Base-by-base conservation (phyloP, 2,888 invertebrate genomes). In the Pyrgus malvae region DNA sequence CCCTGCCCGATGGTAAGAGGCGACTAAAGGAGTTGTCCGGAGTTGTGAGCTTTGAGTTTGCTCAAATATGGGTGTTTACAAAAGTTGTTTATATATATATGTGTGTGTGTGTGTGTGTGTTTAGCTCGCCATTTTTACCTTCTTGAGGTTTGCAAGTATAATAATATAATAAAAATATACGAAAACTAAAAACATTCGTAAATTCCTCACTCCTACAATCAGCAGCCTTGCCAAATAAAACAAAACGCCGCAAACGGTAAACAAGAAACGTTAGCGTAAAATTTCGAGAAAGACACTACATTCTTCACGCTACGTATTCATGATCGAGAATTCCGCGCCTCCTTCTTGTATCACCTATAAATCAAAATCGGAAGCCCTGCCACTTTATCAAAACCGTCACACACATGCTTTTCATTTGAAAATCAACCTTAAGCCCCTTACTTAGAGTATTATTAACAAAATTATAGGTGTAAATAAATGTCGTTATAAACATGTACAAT, bases 401-500 rank as follows among this genome's bases (percentile, higher is more conserved):
- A 11, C 25, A 35, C 16, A 11, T 14, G 4, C 9, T 14, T 12
- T 1, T 4, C 12, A 19, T 19, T 5, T 9, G 23, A 45, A 40
- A 45, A 45, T 5, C 12, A n/a, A 31, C 27, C 38, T 31, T 53
- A 31, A 17, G 0, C n/a, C 1, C 1, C 0, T 12, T n/a, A n/a
- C n/a, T 12, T 45, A 45, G 5, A 33, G 45, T 21, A 12, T 8
- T 8, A 9, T 8, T 6, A 3, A 19, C 3, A 19, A 33, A 29
- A 8, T 0, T 2, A 1, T 9, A 2, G n/a, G 7, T 8, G 6
- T 1, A 45, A 17, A 51, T n/a, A 9, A 6, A 9, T 50, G 21
- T 42, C 57, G 64, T 68, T 64, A 56, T 56, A 63, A 63, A 66
- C 71, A 74, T 74, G 74, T 77, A 79, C 73, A 77, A 76, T 78